phyloP scores from a whole-genome alignment of 1,140 invertebrate species.

The Drosophila parvula region DNA sequence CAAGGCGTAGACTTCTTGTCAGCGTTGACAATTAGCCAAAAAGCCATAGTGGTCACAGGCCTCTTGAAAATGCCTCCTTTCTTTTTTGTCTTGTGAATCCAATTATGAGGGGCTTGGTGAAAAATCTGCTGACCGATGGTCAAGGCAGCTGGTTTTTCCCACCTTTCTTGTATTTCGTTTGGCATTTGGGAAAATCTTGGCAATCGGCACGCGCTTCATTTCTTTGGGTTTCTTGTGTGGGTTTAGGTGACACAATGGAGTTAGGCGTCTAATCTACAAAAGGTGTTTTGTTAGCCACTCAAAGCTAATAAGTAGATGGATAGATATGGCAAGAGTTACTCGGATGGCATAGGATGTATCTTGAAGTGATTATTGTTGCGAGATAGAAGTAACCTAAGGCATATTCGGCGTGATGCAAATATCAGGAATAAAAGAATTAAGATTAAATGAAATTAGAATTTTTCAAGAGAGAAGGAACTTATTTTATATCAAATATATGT shows the following conservation, averaged over 20 bases:
- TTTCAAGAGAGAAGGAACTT: background rate
- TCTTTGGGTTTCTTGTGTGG: conserved; percentile 43
- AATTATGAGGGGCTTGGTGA: conserved; percentile 62
- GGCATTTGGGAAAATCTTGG: conserved; percentile 18
- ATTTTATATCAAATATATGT: background rate
- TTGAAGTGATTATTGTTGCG: background rate
- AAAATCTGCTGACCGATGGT: conserved; percentile 54
- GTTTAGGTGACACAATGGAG: conserved; percentile 25
- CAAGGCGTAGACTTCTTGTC: conserved; percentile 71
- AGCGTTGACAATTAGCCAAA: conserved; percentile 77
- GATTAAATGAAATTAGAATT: background rate
- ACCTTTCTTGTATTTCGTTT: conserved; percentile 14
- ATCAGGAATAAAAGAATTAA: background rate
- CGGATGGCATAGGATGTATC: background rate
- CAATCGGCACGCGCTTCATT: conserved; percentile 64
- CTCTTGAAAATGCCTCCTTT: conserved; percentile 19
- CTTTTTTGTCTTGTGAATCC: conserved; percentile 64
- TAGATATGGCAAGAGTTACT: conserved; percentile 27
- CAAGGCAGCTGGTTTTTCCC: conserved; percentile 51
- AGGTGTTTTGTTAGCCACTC: conserved; percentile 48
- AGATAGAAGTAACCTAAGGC: background rate
- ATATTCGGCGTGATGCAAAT: background rate
- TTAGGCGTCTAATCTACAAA: conserved; percentile 37
- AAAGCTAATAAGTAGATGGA: conserved; percentile 54
- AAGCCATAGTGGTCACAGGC: conserved; percentile 51